A percentile compares a stretch with the other conserved stretches of the same genome.
These are phyloP conservation scores for Troides aeacus DNA, from an alignment of 2,888 invertebrate species.

Conservation along the genomic window DNA sequence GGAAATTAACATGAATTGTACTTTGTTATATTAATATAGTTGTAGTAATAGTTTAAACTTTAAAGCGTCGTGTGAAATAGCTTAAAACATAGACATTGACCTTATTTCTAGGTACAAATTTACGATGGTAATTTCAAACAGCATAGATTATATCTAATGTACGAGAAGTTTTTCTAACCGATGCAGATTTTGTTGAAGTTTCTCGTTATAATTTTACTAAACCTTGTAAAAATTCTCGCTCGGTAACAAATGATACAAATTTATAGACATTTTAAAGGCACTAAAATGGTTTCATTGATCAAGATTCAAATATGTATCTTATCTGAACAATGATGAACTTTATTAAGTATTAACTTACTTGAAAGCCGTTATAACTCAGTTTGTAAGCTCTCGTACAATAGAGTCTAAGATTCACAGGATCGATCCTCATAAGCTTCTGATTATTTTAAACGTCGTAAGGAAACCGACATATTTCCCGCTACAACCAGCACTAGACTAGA, in stretches of 20 bases:
- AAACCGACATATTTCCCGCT: too few species aligned
- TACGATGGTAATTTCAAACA: constrained; percentile 4
- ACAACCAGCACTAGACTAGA: too few species aligned
- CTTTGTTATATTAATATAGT: too few species aligned
- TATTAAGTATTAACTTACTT: background rate
- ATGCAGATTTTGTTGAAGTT: background rate
- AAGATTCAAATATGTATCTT: background rate
- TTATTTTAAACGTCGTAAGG: too few species aligned
- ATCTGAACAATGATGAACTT: background rate
- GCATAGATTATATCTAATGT: background rate
- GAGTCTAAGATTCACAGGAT: too few species aligned
- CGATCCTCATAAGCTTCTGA: too few species aligned
- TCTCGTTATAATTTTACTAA: background rate
- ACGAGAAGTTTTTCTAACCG: background rate
- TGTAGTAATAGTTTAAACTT: background rate
- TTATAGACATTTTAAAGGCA: background rate
- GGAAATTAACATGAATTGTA: too few species aligned
- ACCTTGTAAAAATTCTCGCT: background rate
- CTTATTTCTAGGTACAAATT: constrained; percentile 43
- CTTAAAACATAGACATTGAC: constrained; percentile 56
- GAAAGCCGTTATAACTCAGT: too few species aligned
- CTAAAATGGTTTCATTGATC: background rate
- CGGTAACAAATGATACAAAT: background rate
- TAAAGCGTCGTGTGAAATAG: constrained; percentile 50
- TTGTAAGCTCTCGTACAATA: too few species aligned